Base-by-base conservation (phyloP, 1,140 invertebrate genomes). In the Drosophila teissieri region DNA sequence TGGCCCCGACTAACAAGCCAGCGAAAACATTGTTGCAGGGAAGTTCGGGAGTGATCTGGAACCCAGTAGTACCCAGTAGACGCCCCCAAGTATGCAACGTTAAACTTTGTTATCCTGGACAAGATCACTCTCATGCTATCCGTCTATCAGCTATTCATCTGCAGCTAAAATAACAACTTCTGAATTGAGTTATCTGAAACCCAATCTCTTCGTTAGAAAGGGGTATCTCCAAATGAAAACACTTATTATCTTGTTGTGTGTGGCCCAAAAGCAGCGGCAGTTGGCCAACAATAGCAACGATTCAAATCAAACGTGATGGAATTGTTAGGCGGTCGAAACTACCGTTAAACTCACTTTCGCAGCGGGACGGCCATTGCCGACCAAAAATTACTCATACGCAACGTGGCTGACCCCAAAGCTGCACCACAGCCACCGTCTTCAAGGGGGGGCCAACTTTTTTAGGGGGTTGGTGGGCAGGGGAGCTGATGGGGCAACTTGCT, bases 281-380 rank as follows among this genome's bases (percentile, higher is more conserved):
- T 46, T 52, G 55, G 55, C 75, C 48, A 65, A 84, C 80, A 84
- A 84, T 58, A 44, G 70, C 56, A 83, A 68, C 84, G 82, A 89
- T 80, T 88, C 77, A 88, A 88, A 88, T 89, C 84, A 83, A 86
- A 48, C 70, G 75, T 63, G 58, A 69, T 79, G 69, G 51, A 62
- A 78, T 89, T 83, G 84, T 90, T 90, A 78, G 80, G 34, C 65
- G 52, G n/a, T 34, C 40, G 68, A 89, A 89, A 89, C 84, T 89
- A 89, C 84, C 84, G 84, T 89, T 89, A 89, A 89, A 83, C 84
- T 89, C 84, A 89, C 85, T 89, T 90, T 80, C 84, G 62, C 85
- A 89, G 84, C 84, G 60, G 80, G 80, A 52, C 19, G 44, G 3
- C 56, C 46, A n/a, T 27, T 48, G 45, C 42, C 40, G 11, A 58